Percentiles rank a stretch among this genome's conserved stretches.
phyloP scores from a whole-genome alignment of 2,888 invertebrate genomes.

The Corbicula japonica region DNA sequence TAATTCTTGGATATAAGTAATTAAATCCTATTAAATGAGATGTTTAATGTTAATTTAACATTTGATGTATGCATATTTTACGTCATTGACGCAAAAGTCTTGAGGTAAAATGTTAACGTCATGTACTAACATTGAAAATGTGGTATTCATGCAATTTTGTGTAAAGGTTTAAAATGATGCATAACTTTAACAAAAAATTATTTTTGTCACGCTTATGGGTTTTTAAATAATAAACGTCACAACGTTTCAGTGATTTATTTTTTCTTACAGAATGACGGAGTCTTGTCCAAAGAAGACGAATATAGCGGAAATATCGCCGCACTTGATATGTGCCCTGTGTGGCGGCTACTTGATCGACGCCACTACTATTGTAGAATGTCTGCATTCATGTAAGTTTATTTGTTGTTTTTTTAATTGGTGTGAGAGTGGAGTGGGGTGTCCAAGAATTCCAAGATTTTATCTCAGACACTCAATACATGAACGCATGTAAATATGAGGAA shows the following conservation, averaged over 20 bases:
- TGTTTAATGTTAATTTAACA: neutral
- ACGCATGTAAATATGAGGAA: too few relatives aligned
- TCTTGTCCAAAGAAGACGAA: slow-evolving; percentile 66
- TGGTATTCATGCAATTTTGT: neutral
- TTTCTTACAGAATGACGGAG: slow-evolving; percentile 46
- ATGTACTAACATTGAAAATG: neutral
- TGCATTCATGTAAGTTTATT: slow-evolving; percentile 97
- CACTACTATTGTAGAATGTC: slow-evolving; percentile 97
- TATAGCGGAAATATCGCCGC: slow-evolving; percentile 91
- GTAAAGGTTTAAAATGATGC: neutral
- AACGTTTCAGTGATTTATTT: neutral
- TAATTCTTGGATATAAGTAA: neutral
- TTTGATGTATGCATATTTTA: neutral
- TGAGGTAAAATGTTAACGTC: neutral
- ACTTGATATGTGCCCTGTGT: slow-evolving; percentile 96
- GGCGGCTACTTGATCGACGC: slow-evolving; percentile 98
- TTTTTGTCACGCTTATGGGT: neutral
- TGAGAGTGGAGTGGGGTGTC: too few relatives aligned
- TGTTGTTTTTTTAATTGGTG: too few relatives aligned
- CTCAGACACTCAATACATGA: too few relatives aligned
- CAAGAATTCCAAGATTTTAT: too few relatives aligned
- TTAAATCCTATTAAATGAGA: neutral
- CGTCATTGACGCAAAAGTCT: too few relatives aligned
- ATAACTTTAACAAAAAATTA: neutral
- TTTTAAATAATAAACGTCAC: neutral